Evolutionary conservation across 2,797 vertebrate genomes (phyloP).

Genomic region (Pseudotriccus pelzelni): DNA sequence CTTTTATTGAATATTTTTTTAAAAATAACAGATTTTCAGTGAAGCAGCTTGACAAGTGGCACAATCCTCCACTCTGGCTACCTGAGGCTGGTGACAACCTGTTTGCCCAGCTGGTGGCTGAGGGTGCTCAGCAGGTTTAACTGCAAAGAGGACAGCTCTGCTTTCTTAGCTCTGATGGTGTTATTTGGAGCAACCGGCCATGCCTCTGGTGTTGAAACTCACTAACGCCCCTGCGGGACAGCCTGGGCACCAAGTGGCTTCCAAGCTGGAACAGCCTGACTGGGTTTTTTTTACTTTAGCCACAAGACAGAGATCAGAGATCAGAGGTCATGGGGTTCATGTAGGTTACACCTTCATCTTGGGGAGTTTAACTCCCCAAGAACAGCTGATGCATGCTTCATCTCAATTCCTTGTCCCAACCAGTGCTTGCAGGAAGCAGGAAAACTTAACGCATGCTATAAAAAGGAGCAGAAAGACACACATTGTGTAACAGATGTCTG

Average conservation of each 20-base stretch:
- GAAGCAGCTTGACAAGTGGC: not conserved
- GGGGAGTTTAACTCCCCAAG: not conserved
- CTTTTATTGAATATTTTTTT: not conserved
- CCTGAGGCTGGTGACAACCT: not conserved
- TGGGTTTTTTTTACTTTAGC: not conserved
- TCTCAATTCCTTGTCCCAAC: not conserved
- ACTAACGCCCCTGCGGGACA: not conserved
- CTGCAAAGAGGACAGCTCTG: not conserved
- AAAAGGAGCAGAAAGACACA: constrained; percentile 11
- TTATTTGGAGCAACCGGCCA: not conserved
- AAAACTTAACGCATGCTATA: not conserved
- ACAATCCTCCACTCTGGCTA: not conserved
- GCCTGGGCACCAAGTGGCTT: not conserved
- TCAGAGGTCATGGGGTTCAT: not conserved
- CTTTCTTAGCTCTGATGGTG: not conserved
- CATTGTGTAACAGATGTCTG: constrained; percentile 40
- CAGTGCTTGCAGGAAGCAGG: not conserved
- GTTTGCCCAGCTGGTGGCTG: not conserved
- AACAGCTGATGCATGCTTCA: not conserved
- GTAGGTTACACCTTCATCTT: not conserved
- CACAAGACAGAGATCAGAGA: not conserved
- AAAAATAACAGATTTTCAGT: not conserved
- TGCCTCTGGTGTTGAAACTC: not conserved
- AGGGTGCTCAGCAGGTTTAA: not conserved
- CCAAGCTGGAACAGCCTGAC: not conserved